Conservation (phyloP, 2,888 invertebrate genomes). For the Melanchra persicariae region DNA sequence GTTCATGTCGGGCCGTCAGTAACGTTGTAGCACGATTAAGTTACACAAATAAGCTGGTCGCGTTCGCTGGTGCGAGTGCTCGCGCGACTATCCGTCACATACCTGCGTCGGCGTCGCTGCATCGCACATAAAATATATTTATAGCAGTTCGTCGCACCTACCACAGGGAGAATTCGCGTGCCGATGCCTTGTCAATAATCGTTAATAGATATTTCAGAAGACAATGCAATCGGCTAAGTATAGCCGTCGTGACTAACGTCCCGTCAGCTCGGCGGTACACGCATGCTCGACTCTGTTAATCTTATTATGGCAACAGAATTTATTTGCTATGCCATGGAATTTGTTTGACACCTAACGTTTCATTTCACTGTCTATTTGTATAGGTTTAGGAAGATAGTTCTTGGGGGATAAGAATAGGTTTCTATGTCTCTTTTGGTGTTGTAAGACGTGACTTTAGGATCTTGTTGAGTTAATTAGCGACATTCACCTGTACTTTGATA, state of each 20-base stretch:
- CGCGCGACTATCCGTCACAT: constrained; percentile 72
- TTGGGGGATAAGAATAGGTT: constrained; percentile 48
- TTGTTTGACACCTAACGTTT: constrained; percentile 84
- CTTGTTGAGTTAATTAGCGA: constrained; percentile 1
- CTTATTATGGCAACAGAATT: constrained; percentile 89
- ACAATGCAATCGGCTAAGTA: constrained; percentile 90
- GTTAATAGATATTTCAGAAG: constrained; percentile 91
- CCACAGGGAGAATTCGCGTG: constrained; percentile 88
- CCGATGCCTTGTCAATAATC: constrained; percentile 91
- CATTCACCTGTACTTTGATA: neutral
- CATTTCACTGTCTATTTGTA: constrained; percentile 74
- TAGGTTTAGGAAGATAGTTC: constrained; percentile 61
- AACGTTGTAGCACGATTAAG: constrained; percentile 46
- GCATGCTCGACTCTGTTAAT: constrained; percentile 86
- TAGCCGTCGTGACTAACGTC: constrained; percentile 88
- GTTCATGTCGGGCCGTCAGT: constrained; percentile 5
- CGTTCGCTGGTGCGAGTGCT: constrained; percentile 39
- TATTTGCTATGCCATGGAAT: constrained; percentile 86
- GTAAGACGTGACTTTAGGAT: constrained; percentile 3
- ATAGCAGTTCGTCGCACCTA: constrained; percentile 90
- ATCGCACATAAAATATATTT: constrained; percentile 88
- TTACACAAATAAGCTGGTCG: constrained; percentile 55
- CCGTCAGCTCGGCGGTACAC: constrained; percentile 79
- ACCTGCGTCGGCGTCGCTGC: constrained; percentile 77
- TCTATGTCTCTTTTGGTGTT: constrained; percentile 26